Evolutionary conservation across 2,797 vertebrate genomes (phyloP), one percentile per base, ranked within the genome.

Genomic region (Sciurus vulgaris): DNA sequence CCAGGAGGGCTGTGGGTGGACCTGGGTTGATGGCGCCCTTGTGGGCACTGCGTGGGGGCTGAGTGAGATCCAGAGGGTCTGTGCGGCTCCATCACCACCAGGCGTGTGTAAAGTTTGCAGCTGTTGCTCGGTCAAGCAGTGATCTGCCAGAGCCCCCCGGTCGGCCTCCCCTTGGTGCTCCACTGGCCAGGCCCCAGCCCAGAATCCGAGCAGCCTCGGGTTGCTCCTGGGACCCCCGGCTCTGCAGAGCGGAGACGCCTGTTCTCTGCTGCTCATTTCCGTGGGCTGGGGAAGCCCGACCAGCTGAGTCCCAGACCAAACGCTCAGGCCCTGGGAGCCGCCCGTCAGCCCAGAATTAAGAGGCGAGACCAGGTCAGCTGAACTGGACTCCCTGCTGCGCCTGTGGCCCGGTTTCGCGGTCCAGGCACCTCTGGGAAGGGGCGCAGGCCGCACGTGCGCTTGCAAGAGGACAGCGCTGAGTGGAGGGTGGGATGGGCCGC

Each of bases 351-450:
- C 86, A 38, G 63, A 74, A 81, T 88, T 79, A 85, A 92, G 93
- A 88, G 72, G 93, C 89, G 15, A 76, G 86, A 81, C 86, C 47
- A 11, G 51, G 83, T 89, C 93, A 74, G 91, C 94, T 93, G 84
- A 95, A 93, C 74, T 65, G 26, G 93, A 88, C 87, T 93, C 83
- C 47, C 47, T 2, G 8, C 38, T 28, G n/a, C 28, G 41, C 87
- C 86, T 10, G 7, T 3, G 44, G 92, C 81, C 65, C 8, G 2
- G 59, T 86, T 70, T 96, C 96, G 67, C 3, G 30, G 77, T 78
- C 49, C 41, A 56, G 86, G 89, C 83, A 81, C 65, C 73, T 78
- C 81, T 93, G 89, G 91, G 91, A 92, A 96, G n/a, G 81, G 88
- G 94, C 3, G 67, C 79, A 83, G 67, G 78, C 26, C 30, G 11